Conservation (phyloP, 2,797 vertebrate genomes). For the Streptopelia turtur region DNA sequence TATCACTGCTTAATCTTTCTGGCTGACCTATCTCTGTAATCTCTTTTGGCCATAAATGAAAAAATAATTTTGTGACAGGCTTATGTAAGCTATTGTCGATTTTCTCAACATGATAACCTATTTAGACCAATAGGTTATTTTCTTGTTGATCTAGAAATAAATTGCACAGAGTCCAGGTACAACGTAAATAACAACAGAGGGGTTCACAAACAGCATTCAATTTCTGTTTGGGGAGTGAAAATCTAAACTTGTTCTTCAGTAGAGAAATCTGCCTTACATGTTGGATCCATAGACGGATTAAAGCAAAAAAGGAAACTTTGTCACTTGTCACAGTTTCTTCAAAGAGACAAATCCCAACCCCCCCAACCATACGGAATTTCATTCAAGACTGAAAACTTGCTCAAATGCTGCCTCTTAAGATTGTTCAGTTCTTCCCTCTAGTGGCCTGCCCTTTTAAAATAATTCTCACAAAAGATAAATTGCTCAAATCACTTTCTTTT, state of each 20-base stretch:
- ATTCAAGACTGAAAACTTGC: conserved; percentile 31
- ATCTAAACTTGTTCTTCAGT: not conserved
- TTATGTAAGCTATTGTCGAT: not conserved
- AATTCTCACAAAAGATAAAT: not conserved
- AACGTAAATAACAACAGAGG: not conserved
- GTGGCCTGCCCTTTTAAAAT: not conserved
- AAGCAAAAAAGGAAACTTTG: not conserved
- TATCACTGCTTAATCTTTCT: not conserved
- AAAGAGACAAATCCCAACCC: not conserved
- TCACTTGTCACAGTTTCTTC: not conserved
- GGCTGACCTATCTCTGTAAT: not conserved
- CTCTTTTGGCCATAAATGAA: not conserved
- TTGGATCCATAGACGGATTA: not conserved
- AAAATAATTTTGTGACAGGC: not conserved
- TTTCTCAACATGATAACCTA: not conserved
- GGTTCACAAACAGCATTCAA: not conserved
- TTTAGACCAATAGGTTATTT: not conserved
- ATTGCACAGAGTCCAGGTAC: not conserved
- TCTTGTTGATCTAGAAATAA: not conserved
- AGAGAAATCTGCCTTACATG: not conserved
- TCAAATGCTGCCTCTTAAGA: not conserved
- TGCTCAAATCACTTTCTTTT: not conserved
- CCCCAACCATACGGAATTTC: not conserved
- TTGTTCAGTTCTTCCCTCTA: conserved; percentile 15
- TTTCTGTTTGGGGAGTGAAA: not conserved